Evolutionary conservation across 1,140 invertebrate species (phyloP), one percentile per base, ranked within the genome.

Genomic region (Dendroctonus valens): DNA sequence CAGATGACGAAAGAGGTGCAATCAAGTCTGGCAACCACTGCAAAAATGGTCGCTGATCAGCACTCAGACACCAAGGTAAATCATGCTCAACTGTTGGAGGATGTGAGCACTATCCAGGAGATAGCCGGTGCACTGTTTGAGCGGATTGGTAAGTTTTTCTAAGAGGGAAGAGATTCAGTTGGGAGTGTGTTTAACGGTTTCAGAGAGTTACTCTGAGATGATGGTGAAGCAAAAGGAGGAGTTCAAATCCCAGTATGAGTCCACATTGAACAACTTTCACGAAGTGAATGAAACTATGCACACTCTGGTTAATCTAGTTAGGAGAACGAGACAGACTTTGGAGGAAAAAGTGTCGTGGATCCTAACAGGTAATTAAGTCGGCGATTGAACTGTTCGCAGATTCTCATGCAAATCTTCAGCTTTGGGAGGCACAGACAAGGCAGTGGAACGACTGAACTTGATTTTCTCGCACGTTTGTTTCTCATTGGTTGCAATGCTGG

Each of bases 241-340:
- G 60, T 81, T 84, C 42, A 76, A 81, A n/a, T 52, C 72, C 3
- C 82, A 86, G 59, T 87, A 86, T 67, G 72, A 83, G 44, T 74
- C 79, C 15, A 84, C 85, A 41, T 75, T 87, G 42, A 71, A 80
- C n/a, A 86, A 85, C 72, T 74, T 89, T 4, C 70, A 77, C n/a
- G 81, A 83, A 73, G 84, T 89, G 41, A 89, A 88, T 70, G 69
- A 73, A 12, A 87, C 85, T 0, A 82, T 89, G 41, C 75, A 81
- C 53, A 82, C 77, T 67, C 69, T 88, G 15, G 80, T 83, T 72
- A 70, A 79, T 59, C 67, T 87, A 5, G 80, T 87, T 8, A 77
- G 80, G 12, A 77, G 74, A 1, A 84, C 85, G 70, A 76, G 79
- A 48, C 46, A 69, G 39, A 80, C 83, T 63, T 69, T 88, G 50